Base-by-base conservation (phyloP, 2,888 invertebrate species). In the Eristalis intricaria region DNA sequence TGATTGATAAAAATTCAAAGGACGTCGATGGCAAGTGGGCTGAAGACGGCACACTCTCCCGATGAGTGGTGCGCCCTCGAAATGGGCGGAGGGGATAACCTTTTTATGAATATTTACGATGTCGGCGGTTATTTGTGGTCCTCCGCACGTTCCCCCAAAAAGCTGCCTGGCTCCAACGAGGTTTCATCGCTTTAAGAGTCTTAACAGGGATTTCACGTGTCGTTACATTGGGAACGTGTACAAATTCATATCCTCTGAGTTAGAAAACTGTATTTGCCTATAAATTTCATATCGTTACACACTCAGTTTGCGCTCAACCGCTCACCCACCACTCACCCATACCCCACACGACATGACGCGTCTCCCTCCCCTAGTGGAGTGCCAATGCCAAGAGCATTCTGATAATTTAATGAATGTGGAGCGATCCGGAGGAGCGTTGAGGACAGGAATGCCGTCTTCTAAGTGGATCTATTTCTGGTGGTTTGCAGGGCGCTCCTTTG, bases 1-100 rank as follows among this genome's bases (percentile, higher is more conserved):
- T 82, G 81, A 82, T 82, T 82, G 81, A 82, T 82, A 75, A 82
- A 60, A 82, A 82, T 76, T 76, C 66, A 80, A 74, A 80, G 61
- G 73, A 60, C 73, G 73, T 26, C 29, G 50, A 23, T 26, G 60
- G 60, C 13, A 22, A n/a, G 74, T 2, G 19, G 22, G 29, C 29
- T n/a, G 29, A 10, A n/a, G 22, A 22, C 29, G 10, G 43, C 50
- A 10, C 10, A 23, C 71, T 38, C 23, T 29, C 69, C 10, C 22
- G 50, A 8, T 50, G 50, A n/a, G 32, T 32, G 32, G 19, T 19
- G 19, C 19, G 50, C 43, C 43, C n/a, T 50, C 43, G n/a, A 29
- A 32, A 10, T 32, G 4, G 29, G 32, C 26, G 26, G 26, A n/a
- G 13, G 19, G 65, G 15, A 40, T 60, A 60, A 73, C 65, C 66